Evolutionary conservation across 2,797 vertebrate genomes (phyloP).

Genomic region (Sylvia borin): DNA sequence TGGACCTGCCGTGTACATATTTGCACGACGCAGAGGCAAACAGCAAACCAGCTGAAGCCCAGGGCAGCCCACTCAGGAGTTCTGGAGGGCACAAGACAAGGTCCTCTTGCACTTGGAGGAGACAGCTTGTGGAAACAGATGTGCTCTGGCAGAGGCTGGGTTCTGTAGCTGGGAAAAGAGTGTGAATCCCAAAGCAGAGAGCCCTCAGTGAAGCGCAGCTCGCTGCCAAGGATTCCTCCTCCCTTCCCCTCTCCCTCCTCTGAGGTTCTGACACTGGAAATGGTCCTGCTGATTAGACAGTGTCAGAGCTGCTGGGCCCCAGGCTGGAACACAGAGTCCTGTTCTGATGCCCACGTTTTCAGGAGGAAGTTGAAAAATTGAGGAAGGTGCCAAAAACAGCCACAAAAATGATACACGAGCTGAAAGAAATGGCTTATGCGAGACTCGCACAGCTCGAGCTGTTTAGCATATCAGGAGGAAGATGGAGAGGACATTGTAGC

Average conservation of each 20-base stretch:
- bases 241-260: slow-evolving; percentile 30
- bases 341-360: slow-evolving; percentile 60
- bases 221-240: slow-evolving; percentile 45
- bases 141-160: background rate
- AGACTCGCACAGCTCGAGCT: background rate
- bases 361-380: slow-evolving; percentile 65
- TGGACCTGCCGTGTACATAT: background rate
- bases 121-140: background rate
- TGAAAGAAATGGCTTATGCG: slow-evolving; percentile 6
- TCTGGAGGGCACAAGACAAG: background rate
- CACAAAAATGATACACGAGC: slow-evolving; percentile 22
- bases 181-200: background rate
- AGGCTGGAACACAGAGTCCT: slow-evolving; percentile 43
- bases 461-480: background rate
- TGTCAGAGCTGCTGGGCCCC: background rate
- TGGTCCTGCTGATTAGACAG: slow-evolving; percentile 58
- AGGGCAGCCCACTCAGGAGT: background rate
- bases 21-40: background rate
- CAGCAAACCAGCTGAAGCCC: background rate
- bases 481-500: background rate
- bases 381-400: slow-evolving; percentile 60
- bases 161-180: background rate
- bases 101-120: background rate
- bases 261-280: slow-evolving; percentile 29
- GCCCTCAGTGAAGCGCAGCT: background rate